Evolutionary conservation across 2,888 invertebrate species (phyloP).

Genomic region (Eristalis arbustorum): DNA sequence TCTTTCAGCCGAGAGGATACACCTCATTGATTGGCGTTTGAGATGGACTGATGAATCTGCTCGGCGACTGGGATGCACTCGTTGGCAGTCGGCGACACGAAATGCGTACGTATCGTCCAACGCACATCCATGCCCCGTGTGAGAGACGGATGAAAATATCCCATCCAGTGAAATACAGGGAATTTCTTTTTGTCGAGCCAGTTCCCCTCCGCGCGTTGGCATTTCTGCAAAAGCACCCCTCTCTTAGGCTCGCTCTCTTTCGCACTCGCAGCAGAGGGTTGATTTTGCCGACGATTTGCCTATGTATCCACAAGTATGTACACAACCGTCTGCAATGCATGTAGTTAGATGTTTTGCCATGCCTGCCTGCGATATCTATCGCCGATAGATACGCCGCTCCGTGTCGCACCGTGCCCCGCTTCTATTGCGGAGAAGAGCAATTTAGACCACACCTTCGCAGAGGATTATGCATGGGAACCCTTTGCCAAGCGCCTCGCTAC

Average conservation of each 20-base stretch:
- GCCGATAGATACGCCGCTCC: constrained; percentile 46
- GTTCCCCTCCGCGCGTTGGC: constrained; percentile 3
- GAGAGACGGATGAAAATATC: constrained; percentile 26
- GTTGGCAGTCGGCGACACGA: not conserved
- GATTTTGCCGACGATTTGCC: constrained; percentile 4
- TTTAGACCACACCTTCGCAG: constrained; percentile 69
- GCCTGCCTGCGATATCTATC: constrained; percentile 48
- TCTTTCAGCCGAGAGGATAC: constrained; percentile 7
- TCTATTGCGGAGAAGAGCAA: constrained; percentile 54
- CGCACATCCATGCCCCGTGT: not conserved
- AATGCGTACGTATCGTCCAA: constrained; percentile 1
- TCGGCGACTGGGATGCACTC: not conserved
- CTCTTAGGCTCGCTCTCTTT: not conserved
- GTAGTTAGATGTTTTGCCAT: constrained; percentile 49
- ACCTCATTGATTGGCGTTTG: constrained; percentile 16
- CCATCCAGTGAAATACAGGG: constrained; percentile 51
- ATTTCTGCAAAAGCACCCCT: constrained; percentile 58
- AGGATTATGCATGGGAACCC: constrained; percentile 66
- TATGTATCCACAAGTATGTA: constrained; percentile 32
- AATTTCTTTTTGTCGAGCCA: constrained; percentile 4
- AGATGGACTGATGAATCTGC: not conserved
- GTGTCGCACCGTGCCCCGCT: not conserved
- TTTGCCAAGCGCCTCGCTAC: constrained; percentile 26
- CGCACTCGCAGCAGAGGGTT: not conserved
- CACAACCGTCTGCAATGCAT: constrained; percentile 44